Evolutionary conservation across 92 coral and sea anemone genomes (phyloP), one percentile per base, ranked within the genome.

Genomic region (Umimayanthus chanpuru): DNA sequence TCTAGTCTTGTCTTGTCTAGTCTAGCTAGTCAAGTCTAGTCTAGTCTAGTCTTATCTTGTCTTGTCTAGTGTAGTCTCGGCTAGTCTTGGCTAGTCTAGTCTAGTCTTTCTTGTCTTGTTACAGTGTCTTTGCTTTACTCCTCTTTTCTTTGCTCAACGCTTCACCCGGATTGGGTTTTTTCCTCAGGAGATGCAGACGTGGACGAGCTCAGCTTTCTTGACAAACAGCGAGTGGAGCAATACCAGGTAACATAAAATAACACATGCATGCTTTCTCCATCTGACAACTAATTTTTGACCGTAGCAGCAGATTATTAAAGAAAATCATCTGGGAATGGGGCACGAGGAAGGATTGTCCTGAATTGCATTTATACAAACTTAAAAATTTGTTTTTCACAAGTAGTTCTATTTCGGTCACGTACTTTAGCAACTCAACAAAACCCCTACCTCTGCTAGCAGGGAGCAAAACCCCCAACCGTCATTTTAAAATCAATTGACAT

Each of bases 141-240:
- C 9, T 15, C 23, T 56, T 56, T 15, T 56, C 66, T 20, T 15
- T 56, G 66, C 23, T 6, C 29, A 4, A 43, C 39, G 9, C 26
- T 61, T 61, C 76, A 16, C 85, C 16, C 26, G 49, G 39, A 14
- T 23, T 38, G 11, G 5, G 8, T 36, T 30, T 66, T 53, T 36
- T 30, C 41, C 32, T 16, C 81, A 97, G 99, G 99, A 41, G 99
- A 97, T 79, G 89, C 88, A 80, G 99, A 97, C 76, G 96, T 96
- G 32, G 98, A 97, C 75, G 99, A 97, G 73, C 94, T 97, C 36
- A 89, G 90, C 76, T 95, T 94, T 79, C 65, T 92, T 36, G 98
- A 95, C 12, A 95, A 95, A 81, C 96, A 94, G 47, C 96, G 96
- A 15, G 82, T 92, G 36, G 98, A 91, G 58, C 98, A 97, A 85